These are phyloP conservation scores for Plectropomus leopardus DNA, from an alignment of 2,113 vertebrate species.

Conservation along the genomic window DNA sequence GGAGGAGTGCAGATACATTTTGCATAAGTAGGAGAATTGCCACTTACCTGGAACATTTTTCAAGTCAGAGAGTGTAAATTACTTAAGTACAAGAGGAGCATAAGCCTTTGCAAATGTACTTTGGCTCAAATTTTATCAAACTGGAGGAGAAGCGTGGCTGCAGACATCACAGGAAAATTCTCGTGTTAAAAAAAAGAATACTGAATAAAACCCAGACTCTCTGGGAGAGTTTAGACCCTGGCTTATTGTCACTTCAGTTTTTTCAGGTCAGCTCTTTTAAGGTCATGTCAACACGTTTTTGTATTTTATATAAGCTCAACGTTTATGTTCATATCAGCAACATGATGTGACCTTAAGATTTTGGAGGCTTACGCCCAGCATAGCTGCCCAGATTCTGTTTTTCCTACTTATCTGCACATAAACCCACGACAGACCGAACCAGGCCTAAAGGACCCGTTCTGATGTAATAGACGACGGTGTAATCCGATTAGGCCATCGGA, in stretches of 20 bases:
- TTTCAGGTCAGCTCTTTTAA: slow-evolving; percentile 19
- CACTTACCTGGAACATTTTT: slow-evolving; percentile 62
- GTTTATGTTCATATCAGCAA: slow-evolving; percentile 1
- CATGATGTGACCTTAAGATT: slow-evolving; percentile 15
- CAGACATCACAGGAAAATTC: slow-evolving; percentile 3
- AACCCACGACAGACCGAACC: slow-evolving; percentile 14
- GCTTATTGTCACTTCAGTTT: background rate
- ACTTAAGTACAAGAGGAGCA: slow-evolving; percentile 53
- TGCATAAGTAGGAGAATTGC: slow-evolving; percentile 67
- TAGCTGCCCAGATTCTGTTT: background rate
- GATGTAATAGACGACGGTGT: slow-evolving; percentile 53
- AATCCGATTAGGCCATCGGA: slow-evolving; percentile 62
- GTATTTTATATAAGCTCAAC: slow-evolving; percentile 6
- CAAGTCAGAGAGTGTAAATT: slow-evolving; percentile 60
- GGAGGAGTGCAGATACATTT: slow-evolving; percentile 59
- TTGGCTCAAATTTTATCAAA: slow-evolving; percentile 49
- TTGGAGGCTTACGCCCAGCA: background rate
- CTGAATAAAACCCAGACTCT: background rate
- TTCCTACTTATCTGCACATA: background rate
- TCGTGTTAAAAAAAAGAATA: background rate
- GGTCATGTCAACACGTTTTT: slow-evolving; percentile 20
- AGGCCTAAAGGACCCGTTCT: slow-evolving; percentile 32
- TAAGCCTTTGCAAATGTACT: slow-evolving; percentile 50
- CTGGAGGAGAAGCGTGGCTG: slow-evolving; percentile 13
- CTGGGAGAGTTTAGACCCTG: background rate